These are phyloP conservation scores for Distichodus sexfasciatus DNA, from an alignment of 2,797 vertebrate genomes.

Conservation along the genomic window DNA sequence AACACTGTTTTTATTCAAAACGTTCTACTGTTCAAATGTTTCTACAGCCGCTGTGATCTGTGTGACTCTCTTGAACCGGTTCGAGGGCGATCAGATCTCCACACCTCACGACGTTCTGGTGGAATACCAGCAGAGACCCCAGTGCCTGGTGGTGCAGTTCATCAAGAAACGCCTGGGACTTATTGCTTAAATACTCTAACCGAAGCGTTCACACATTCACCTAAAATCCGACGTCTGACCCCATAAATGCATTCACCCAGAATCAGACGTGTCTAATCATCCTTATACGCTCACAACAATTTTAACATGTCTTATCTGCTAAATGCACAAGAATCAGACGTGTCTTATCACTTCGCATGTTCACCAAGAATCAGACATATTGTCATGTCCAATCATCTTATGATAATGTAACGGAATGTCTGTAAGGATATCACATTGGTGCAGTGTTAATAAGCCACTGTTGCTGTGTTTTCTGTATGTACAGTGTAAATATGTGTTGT, in stretches of 20 bases:
- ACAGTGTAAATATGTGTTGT: slow-evolving; percentile 30
- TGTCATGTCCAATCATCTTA: no score
- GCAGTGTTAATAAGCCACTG: not conserved
- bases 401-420: no score
- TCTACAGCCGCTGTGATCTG: slow-evolving; percentile 83
- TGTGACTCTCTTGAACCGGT: slow-evolving; percentile 81
- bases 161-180: slow-evolving; percentile 80
- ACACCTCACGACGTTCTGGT: slow-evolving; percentile 75
- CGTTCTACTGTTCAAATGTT: slow-evolving; percentile 9
- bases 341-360: not conserved
- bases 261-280: no score
- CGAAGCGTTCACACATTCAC: no score
- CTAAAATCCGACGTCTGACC: no score
- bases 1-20: not conserved
- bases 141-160: slow-evolving; percentile 79
- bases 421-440: no score
- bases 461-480: slow-evolving; percentile 4
- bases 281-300: no score
- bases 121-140: slow-evolving; percentile 82
- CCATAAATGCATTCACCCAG: no score
- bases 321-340: not conserved
- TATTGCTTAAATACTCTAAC: slow-evolving; percentile 37
- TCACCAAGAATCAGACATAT: no score
- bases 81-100: slow-evolving; percentile 87
- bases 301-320: not conserved